phyloP scores from a whole-genome alignment of 2,113 vertebrate species.

The Hippocampus barbouri region DNA sequence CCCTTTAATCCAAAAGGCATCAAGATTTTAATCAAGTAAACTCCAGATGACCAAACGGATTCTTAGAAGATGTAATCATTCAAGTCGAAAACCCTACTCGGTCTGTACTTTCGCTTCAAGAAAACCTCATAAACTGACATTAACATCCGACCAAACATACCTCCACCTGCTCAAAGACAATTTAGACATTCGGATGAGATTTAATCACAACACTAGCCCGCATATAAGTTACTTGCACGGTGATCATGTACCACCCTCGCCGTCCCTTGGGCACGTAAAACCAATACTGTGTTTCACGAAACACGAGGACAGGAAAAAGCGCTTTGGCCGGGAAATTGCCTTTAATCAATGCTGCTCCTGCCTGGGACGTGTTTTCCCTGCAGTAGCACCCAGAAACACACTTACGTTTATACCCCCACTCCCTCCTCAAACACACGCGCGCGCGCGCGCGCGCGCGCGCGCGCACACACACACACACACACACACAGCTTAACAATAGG shows the following conservation, averaged over 20 bases:
- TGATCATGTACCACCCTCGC: neutral
- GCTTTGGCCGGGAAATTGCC: slow-evolving; percentile 7
- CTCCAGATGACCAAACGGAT: no score
- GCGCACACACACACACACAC: neutral
- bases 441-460: neutral
- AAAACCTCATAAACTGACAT: no score
- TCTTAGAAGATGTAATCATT: no score
- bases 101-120: no score
- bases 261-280: neutral
- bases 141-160: no score
- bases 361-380: slow-evolving; percentile 13
- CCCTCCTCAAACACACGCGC: neutral
- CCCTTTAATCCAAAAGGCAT: no score
- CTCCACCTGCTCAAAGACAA: no score
- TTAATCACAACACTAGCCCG: neutral
- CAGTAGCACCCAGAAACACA: neutral
- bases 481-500: slow-evolving; percentile 16
- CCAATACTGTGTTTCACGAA: neutral
- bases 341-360: slow-evolving; percentile 16
- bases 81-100: no score
- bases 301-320: neutral
- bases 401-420: neutral
- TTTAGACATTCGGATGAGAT: neutral
- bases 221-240: neutral
- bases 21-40: no score